Evolutionary conservation across 2,113 vertebrate species (phyloP).

Genomic region (Neotoma lepida): DNA sequence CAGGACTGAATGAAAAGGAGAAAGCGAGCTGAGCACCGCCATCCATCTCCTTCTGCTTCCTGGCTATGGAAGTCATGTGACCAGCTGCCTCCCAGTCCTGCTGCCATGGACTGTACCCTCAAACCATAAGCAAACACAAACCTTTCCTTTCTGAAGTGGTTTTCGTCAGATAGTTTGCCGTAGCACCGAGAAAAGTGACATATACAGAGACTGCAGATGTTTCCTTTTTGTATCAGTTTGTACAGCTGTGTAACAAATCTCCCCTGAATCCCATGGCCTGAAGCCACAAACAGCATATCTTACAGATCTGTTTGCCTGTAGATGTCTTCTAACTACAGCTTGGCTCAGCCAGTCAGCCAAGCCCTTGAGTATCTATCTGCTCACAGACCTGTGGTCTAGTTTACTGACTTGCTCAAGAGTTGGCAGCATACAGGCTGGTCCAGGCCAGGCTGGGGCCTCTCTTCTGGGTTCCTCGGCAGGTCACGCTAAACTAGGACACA

Average conservation of each 20-base stretch:
- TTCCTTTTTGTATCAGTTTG: neutral
- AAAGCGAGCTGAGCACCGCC: neutral
- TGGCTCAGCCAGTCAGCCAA: neutral
- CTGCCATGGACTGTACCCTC: neutral
- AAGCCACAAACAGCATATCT: neutral
- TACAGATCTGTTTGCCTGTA: neutral
- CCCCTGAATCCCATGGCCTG: neutral
- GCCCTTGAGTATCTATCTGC: neutral
- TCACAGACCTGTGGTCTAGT: neutral
- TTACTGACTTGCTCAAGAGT: neutral
- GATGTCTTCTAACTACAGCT: neutral
- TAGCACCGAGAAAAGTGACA: neutral
- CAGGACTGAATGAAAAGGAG: neutral
- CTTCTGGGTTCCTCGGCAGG: neutral
- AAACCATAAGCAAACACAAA: neutral
- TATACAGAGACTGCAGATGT: neutral
- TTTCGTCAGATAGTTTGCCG: neutral
- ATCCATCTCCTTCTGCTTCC: neutral
- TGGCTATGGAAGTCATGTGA: neutral
- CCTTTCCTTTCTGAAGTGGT: neutral
- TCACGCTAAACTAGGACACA: neutral
- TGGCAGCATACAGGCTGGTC: neutral
- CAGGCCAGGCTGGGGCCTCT: neutral
- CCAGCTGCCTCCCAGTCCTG: neutral
- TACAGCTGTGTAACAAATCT: neutral